These are phyloP conservation scores for Drosophila kepulauana DNA, from an alignment of 1,140 invertebrate genomes.

Conservation along the genomic window DNA sequence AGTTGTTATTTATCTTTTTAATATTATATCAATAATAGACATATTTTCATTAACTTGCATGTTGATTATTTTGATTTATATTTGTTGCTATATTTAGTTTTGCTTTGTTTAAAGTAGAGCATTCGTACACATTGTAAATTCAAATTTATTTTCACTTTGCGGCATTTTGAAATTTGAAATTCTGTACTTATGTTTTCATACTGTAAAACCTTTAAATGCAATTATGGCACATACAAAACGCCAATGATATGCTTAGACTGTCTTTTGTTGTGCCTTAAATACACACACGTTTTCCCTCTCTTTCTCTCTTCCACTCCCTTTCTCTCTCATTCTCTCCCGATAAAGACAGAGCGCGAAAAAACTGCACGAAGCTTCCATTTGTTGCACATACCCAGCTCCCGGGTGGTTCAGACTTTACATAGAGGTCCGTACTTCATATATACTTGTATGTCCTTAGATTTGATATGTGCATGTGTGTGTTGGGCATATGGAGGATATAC, in stretches of 20 bases:
- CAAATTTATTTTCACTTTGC: too few relatives aligned
- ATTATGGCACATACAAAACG: conserved; percentile 69
- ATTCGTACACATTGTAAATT: neutral
- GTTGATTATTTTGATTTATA: too few relatives aligned
- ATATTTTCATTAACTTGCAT: too few relatives aligned
- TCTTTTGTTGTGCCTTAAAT: conserved; percentile 79
- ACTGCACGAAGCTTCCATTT: conserved; percentile 54
- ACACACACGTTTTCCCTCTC: conserved; percentile 4
- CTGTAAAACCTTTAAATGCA: conserved; percentile 73
- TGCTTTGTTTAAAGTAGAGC: conserved; percentile 11
- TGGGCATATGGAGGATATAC: conserved; percentile 65
- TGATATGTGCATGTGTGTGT: conserved; percentile 6
- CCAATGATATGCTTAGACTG: conserved; percentile 77
- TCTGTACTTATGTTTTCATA: conserved; percentile 50
- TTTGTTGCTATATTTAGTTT: too few relatives aligned
- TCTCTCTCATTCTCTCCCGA: neutral
- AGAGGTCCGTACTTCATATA: conserved; percentile 7
- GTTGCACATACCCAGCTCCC: conserved; percentile 33
- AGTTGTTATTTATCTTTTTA: too few relatives aligned
- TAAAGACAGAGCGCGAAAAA: conserved; percentile 55
- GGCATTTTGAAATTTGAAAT: conserved; percentile 7
- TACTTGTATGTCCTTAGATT: conserved; percentile 1
- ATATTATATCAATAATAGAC: too few relatives aligned
- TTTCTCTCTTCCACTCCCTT: neutral
- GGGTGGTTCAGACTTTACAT: conserved; percentile 34